phyloP scores from a whole-genome alignment of 92 coral and sea anemone genomes.

The Scolanthus callimorphus region DNA sequence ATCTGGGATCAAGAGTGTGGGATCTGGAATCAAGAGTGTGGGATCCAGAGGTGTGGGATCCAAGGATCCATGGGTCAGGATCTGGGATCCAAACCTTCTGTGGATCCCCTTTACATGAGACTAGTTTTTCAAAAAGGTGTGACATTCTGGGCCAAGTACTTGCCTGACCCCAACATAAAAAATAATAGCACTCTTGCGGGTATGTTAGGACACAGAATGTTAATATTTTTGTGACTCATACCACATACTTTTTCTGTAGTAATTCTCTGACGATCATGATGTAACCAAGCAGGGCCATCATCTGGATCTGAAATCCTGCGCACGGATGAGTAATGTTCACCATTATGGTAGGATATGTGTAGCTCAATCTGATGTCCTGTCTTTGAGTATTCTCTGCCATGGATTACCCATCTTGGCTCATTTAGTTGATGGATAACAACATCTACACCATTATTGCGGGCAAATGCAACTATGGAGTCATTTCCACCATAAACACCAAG shows the following conservation, averaged over 20 bases:
- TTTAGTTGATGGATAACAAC: conserved; percentile 91
- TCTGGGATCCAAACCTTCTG: no score
- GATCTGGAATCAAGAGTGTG: no score
- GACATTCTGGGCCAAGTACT: no score
- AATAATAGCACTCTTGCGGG: no score
- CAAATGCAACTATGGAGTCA: conserved; percentile 95
- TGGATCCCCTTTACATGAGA: no score
- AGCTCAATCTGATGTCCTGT: conserved; percentile 64
- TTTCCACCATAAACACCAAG: conserved; percentile 89
- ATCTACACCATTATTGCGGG: conserved; percentile 86
- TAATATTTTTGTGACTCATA: no score
- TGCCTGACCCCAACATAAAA: no score
- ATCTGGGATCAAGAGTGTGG: no score
- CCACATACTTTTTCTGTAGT: conserved; percentile 30
- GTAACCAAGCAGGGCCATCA: conserved; percentile 87
- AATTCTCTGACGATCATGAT: conserved; percentile 37
- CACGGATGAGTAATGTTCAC: conserved; percentile 95
- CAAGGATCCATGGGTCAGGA: no score
- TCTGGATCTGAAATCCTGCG: conserved; percentile 66
- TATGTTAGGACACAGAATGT: no score
- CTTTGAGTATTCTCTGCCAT: conserved; percentile 62
- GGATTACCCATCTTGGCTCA: conserved; percentile 93
- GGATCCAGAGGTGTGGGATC: no score
- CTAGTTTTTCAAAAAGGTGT: no score
- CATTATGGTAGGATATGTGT: conserved; percentile 90